phyloP scores from a whole-genome alignment of 2,797 vertebrate genomes.

The Hybognathus amarus region DNA sequence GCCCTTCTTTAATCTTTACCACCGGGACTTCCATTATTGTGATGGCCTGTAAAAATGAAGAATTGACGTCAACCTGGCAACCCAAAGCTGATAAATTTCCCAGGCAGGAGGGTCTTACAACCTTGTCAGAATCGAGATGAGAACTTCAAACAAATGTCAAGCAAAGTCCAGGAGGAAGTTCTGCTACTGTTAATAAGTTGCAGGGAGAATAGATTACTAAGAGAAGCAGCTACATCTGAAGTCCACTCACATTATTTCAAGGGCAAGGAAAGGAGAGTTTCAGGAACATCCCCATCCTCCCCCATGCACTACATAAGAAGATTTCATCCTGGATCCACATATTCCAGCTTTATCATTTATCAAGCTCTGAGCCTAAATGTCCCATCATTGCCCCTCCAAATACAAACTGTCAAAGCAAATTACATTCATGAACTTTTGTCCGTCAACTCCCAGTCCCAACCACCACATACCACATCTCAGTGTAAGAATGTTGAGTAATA shows the following conservation, averaged over 20 bases:
- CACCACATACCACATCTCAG: constrained; percentile 17
- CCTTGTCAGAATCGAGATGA: constrained; percentile 62
- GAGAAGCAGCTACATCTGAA: constrained; percentile 64
- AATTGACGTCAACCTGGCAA: constrained; percentile 57
- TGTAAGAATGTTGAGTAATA: constrained; percentile 2
- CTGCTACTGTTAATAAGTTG: constrained; percentile 64
- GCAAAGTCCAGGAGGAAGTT: constrained; percentile 52
- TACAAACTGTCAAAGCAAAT: neutral
- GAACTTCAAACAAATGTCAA: constrained; percentile 71
- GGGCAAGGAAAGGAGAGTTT: constrained; percentile 56
- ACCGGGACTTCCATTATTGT: constrained; percentile 97
- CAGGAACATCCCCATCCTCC: constrained; percentile 14
- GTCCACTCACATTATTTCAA: constrained; percentile 60
- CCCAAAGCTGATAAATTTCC: constrained; percentile 64
- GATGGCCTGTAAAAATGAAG: constrained; percentile 88
- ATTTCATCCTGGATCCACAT: neutral
- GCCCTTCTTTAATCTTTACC: constrained; percentile 95
- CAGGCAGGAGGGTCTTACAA: constrained; percentile 19
- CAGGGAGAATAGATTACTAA: constrained; percentile 65
- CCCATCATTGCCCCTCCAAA: neutral
- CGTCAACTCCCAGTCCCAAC: neutral
- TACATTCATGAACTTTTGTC: neutral
- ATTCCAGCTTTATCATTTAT: constrained; percentile 12
- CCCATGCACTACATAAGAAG: neutral
- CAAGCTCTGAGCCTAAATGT: neutral